phyloP scores from a whole-genome alignment of 2,113 vertebrate genomes.

The Prinia subflava region DNA sequence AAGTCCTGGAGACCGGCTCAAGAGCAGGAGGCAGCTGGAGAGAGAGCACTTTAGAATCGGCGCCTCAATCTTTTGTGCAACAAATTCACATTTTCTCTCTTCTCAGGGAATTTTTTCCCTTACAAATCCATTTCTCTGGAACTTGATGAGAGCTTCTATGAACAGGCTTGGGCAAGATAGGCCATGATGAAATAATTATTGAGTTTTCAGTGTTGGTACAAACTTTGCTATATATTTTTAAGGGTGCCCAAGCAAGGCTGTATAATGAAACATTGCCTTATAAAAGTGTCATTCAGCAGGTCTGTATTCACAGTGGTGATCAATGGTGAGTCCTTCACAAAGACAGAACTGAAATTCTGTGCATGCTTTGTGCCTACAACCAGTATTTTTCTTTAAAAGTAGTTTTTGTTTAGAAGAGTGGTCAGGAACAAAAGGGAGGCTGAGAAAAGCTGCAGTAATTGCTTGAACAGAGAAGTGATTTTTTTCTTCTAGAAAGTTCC shows the following conservation, averaged over 20 bases:
- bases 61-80: not conserved
- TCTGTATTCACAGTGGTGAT: not conserved
- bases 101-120: not conserved
- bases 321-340: not conserved
- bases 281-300: not conserved
- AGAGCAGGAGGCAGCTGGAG: not conserved
- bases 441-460: not conserved
- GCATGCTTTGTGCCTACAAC: not conserved
- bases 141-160: not conserved
- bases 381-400: not conserved
- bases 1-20: not conserved
- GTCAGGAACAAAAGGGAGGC: not conserved
- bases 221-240: not conserved
- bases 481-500: not conserved
- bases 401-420: not conserved
- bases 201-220: not conserved
- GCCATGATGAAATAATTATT: not conserved
- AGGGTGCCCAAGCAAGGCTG: not conserved
- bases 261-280: not conserved
- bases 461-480: not conserved
- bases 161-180: not conserved
- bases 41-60: not conserved
- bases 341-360: not conserved
- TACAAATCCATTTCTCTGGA: not conserved
- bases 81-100: not conserved